phyloP scores from a whole-genome alignment of 2,113 vertebrate genomes.

The Aldabrachelys gigantea region DNA sequence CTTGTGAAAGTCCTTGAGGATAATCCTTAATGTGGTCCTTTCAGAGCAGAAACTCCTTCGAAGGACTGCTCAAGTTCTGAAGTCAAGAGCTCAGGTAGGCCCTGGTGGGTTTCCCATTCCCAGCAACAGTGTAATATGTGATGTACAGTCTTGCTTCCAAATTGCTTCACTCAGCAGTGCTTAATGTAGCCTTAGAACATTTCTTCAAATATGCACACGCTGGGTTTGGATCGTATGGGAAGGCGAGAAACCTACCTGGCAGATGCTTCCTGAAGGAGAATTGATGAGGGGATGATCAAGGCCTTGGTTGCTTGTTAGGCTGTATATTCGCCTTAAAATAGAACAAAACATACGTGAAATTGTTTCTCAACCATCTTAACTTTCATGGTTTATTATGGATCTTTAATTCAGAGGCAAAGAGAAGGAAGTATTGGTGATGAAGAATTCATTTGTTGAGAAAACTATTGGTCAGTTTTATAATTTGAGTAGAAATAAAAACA shows the following conservation, averaged over 20 bases:
- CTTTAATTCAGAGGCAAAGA: background rate
- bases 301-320: background rate
- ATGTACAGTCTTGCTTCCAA: background rate
- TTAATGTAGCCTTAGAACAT: background rate
- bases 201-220: background rate
- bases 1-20: rapidly evolving
- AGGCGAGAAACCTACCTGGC: rapidly evolving
- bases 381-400: background rate
- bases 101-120: background rate
- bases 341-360: background rate
- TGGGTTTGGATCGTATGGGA: background rate
- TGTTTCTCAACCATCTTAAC: background rate
- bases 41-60: background rate
- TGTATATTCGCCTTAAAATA: background rate
- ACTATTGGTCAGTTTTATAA: background rate
- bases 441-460: background rate
- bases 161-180: background rate
- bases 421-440: background rate
- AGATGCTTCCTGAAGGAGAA: background rate
- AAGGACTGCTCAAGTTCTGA: background rate
- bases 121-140: background rate
- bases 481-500: background rate
- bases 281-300: background rate
- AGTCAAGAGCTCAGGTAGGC: background rate
- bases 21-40: background rate